Evolutionary conservation across 2,888 invertebrate species (phyloP), one percentile per base, ranked within the genome.

Genomic region (Phaonia tiefii): DNA sequence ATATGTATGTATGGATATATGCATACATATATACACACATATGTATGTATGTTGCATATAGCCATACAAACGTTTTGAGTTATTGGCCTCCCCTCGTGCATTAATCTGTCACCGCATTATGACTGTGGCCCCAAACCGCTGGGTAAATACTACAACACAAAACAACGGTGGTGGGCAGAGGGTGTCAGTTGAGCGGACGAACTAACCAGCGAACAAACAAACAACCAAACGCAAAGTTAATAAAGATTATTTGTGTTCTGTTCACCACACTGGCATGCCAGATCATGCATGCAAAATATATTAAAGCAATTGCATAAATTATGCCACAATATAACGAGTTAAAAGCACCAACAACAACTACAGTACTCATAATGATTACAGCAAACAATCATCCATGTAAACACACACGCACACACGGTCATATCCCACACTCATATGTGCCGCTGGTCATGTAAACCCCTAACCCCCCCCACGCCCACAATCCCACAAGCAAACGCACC

Each of bases 291-390:
- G 84, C 75, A 74, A 83, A 83, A 83, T 83, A 83, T 84, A 83
- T 83, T 83, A 83, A 84, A 83, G 83, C 82, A 83, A 80, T 81
- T 83, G 82, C 83, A 84, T 83, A 84, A 84, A 84, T 84, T 83
- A 84, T 70, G 78, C 60, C 76, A 70, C 77, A 74, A 60, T 11
- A 44, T 49, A 65, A 72, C 75, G 69, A 67, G 75, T 70, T 81
- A 51, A 75, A 71, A 81, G 46, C 67, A 72, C 37, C 78, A 75
- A 75, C 82, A 78, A 69, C 46, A 77, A 71, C 10, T 5, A 72
- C 58, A 70, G 76, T 67, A 72, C 69, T 44, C 42, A 79, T 73
- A 73, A 79, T 73, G 73, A 79, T 79, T 82, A 82, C 79, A 73
- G 70, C 17, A 51, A 54, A 60, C 42, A 39, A 20, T 51, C 56